Evolutionary conservation across 2,888 invertebrate species (phyloP).

Genomic region (Herminia tarsipennalis): DNA sequence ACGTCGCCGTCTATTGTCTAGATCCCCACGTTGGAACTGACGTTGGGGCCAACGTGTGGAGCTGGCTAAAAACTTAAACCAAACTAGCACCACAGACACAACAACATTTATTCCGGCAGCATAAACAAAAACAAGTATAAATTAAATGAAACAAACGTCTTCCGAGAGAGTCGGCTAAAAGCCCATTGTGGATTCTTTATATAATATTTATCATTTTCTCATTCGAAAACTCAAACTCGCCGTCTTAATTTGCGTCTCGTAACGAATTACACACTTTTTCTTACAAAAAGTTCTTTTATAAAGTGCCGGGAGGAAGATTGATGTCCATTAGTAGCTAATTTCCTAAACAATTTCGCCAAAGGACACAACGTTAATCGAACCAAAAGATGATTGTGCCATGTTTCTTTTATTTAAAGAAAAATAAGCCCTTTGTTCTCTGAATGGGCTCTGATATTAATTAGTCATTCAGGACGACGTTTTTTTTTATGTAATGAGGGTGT

Average conservation of each 20-base stretch:
- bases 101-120: constrained; percentile 4
- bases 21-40: too few relatives aligned
- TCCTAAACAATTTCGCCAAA: constrained; percentile 57
- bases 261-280: constrained; percentile 68
- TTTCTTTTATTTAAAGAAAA: constrained; percentile 27
- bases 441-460: not conserved
- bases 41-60: too few relatives aligned
- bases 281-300: constrained; percentile 61
- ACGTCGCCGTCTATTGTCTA: too few relatives aligned
- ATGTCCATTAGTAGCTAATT: constrained; percentile 71
- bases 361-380: constrained; percentile 50
- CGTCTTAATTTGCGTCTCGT: constrained; percentile 67
- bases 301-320: constrained; percentile 65
- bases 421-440: constrained; percentile 16
- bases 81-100: too few relatives aligned
- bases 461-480: too few relatives aligned
- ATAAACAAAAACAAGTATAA: constrained; percentile 13
- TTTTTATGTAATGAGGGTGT: too few relatives aligned
- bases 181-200: constrained; percentile 32
- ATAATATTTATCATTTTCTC: constrained; percentile 58
- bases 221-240: constrained; percentile 56
- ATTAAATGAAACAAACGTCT: constrained; percentile 26
- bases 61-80: too few relatives aligned
- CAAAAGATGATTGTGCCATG: constrained; percentile 36
- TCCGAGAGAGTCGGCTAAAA: constrained; percentile 22